phyloP scores from a whole-genome alignment of 1,140 invertebrate genomes.

The Araneus ventricosus region DNA sequence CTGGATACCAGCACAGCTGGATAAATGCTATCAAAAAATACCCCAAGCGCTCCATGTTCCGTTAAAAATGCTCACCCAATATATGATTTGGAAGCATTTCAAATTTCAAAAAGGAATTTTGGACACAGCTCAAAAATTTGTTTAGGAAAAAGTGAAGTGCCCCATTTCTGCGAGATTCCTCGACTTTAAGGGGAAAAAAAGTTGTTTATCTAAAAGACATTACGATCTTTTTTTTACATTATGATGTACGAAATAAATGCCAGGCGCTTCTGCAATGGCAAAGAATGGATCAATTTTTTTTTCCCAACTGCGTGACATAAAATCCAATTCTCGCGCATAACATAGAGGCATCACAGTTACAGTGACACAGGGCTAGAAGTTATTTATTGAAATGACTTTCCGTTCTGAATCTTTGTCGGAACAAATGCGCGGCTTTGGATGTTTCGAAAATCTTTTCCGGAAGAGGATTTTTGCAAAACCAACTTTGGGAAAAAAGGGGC shows the following conservation, averaged over 20 bases:
- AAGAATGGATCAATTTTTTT: background rate
- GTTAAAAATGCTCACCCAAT: background rate
- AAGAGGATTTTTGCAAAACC: background rate
- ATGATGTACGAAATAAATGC: conserved; percentile 1
- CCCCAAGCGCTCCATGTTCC: background rate
- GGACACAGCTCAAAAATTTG: background rate
- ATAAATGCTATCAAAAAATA: background rate
- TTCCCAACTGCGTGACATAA: background rate
- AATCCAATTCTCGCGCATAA: background rate
- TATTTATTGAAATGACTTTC: background rate
- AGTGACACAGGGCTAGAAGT: background rate
- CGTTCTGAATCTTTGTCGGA: background rate
- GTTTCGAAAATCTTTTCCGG: background rate
- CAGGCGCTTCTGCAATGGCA: background rate
- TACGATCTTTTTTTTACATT: background rate
- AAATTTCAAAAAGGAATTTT: conserved; percentile 27
- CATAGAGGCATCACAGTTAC: background rate
- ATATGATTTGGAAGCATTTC: conserved; percentile 1
- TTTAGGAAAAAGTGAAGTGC: background rate
- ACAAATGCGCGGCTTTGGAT: background rate
- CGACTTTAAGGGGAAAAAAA: background rate
- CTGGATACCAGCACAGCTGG: background rate
- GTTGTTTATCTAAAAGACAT: conserved; percentile 9
- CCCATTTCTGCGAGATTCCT: background rate
- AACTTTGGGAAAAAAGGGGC: background rate